Conservation (phyloP, 1,140 invertebrate genomes). For the Drosophila truncata region DNA sequence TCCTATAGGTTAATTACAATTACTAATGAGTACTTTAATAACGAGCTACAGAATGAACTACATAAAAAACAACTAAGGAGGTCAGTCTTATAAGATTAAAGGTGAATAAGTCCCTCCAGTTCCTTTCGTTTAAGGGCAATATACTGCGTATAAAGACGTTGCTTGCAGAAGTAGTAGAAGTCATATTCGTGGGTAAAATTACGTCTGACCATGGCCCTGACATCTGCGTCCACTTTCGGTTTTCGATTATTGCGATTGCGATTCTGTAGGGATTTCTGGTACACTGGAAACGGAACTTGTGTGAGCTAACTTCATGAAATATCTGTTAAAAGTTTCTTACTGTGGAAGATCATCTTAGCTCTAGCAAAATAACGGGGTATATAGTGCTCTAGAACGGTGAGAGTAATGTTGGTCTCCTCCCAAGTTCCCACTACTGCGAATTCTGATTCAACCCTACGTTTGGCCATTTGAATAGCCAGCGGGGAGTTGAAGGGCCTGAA, state of each 20-base stretch:
- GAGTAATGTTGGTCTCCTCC: slow-evolving; percentile 93
- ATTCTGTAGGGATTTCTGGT: slow-evolving; percentile 54
- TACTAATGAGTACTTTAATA: slow-evolving; percentile 86
- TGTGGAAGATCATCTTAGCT: slow-evolving; percentile 86
- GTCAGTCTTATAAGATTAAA: slow-evolving; percentile 27
- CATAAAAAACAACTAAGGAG: slow-evolving; percentile 15
- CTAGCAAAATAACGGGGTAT: slow-evolving; percentile 93
- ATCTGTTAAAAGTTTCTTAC: slow-evolving; percentile 43
- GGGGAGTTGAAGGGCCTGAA: slow-evolving; percentile 92
- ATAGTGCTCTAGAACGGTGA: slow-evolving; percentile 93
- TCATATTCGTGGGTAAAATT: slow-evolving; percentile 96
- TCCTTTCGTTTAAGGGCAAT: slow-evolving; percentile 87
- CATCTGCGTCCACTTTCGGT: slow-evolving; percentile 89
- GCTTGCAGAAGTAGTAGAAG: slow-evolving; percentile 95
- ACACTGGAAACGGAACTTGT: slow-evolving; percentile 88
- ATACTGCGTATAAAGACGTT: slow-evolving; percentile 92
- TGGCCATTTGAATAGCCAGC: slow-evolving; percentile 92
- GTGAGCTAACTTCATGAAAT: slow-evolving; percentile 67
- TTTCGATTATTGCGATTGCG: slow-evolving; percentile 78
- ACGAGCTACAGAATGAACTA: slow-evolving; percentile 77
- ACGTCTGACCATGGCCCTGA: slow-evolving; percentile 92
- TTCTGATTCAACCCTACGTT: slow-evolving; percentile 92
- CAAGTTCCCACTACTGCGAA: slow-evolving; percentile 95
- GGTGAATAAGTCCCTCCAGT: slow-evolving; percentile 18
- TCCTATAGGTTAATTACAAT: slow-evolving; percentile 45